Evolutionary conservation across 1,140 invertebrate species (phyloP).

Genomic region (Halotydeus destructor): DNA sequence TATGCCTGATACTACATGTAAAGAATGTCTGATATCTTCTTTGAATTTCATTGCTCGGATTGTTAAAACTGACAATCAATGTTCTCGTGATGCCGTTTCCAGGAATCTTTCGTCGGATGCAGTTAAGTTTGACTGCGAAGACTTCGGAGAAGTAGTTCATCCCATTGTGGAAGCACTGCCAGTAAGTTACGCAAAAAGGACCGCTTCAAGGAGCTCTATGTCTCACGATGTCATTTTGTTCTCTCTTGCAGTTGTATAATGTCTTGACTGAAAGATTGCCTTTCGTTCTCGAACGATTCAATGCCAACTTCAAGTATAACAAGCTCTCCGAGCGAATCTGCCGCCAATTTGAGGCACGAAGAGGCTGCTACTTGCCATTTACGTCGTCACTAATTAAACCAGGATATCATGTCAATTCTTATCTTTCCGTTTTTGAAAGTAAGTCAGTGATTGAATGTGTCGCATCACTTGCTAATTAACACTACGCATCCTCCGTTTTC

Average conservation of each 20-base stretch:
- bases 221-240: not conserved
- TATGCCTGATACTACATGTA: conserved; percentile 24
- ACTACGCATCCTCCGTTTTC: too few species aligned
- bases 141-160: conserved; percentile 3
- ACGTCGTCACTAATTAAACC: conserved; percentile 69
- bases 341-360: conserved; percentile 60
- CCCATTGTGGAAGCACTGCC: conserved; percentile 4
- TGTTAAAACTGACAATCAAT: not conserved
- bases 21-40: not conserved
- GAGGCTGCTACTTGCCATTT: conserved; percentile 65
- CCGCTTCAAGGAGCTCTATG: not conserved
- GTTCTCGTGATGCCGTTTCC: too few species aligned
- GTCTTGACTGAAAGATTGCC: conserved; percentile 54
- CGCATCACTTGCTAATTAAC: too few species aligned
- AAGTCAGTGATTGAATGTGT: too few species aligned
- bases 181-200: not conserved
- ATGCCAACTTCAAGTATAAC: conserved; percentile 44
- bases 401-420: conserved; percentile 65
- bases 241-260: conserved; percentile 43
- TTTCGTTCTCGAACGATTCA: conserved; percentile 47
- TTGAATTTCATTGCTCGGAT: conserved; percentile 6
- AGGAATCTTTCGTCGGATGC: too few species aligned
- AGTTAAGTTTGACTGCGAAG: too few species aligned
- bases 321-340: conserved; percentile 53
- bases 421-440: conserved; percentile 60